Evolutionary conservation across 2,888 invertebrate species (phyloP).

Genomic region (Clepsis dumicolana): DNA sequence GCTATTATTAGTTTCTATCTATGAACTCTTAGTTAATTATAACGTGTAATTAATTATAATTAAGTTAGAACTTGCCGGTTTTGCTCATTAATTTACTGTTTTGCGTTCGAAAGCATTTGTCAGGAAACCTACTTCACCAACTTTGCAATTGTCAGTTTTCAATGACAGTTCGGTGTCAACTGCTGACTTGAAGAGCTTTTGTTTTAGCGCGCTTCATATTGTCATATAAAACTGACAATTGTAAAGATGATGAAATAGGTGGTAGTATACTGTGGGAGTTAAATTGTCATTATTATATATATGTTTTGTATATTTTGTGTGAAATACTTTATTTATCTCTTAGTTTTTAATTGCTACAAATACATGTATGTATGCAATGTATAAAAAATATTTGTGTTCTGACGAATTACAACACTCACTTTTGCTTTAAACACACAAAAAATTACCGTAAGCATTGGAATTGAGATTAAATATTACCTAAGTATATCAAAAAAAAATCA

Average conservation of each 20-base stretch:
- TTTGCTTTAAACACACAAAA: neutral
- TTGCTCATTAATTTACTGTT: neutral
- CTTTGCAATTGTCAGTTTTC: too few relatives aligned
- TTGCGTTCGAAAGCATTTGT: neutral
- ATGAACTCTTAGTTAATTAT: neutral
- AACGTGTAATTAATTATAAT: neutral
- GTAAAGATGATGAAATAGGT: too few relatives aligned
- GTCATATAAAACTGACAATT: too few relatives aligned
- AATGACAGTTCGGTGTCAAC: too few relatives aligned
- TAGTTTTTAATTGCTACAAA: neutral
- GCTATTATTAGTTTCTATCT: neutral
- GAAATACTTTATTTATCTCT: neutral
- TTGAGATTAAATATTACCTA: slow-evolving; percentile 1
- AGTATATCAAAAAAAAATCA: neutral
- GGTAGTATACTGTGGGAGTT: neutral
- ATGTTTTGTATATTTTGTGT: slow-evolving; percentile 5
- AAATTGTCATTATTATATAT: slow-evolving; percentile 1
- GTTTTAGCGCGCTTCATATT: too few relatives aligned
- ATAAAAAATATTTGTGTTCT: neutral
- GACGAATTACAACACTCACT: neutral
- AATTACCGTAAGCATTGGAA: neutral
- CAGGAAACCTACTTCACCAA: neutral
- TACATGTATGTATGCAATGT: too few relatives aligned
- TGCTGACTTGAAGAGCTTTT: too few relatives aligned
- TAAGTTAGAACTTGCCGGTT: neutral